Conservation (phyloP, 2,888 invertebrate genomes). For the Coenonympha glycerion region DNA sequence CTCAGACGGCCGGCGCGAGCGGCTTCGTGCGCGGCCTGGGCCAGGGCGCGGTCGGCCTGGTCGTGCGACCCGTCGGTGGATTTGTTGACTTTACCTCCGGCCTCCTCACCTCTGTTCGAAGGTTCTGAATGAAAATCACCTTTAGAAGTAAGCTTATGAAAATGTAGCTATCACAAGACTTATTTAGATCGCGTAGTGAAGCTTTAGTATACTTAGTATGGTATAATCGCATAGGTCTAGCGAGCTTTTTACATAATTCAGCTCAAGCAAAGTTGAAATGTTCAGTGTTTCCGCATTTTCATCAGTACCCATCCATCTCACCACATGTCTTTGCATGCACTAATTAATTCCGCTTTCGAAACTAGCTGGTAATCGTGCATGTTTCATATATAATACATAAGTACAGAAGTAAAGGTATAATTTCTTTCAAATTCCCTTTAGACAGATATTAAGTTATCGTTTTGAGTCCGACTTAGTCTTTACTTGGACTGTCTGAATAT, state of each 20-base stretch:
- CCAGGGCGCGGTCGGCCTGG: slow-evolving; percentile 49
- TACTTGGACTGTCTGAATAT: too few relatives aligned
- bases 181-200: too few relatives aligned
- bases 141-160: slow-evolving; percentile 2
- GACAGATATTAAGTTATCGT: too few relatives aligned
- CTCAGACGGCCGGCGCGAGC: slow-evolving; percentile 46
- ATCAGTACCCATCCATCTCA: not conserved
- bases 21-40: slow-evolving; percentile 56
- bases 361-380: too few relatives aligned
- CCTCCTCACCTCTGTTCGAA: slow-evolving; percentile 53
- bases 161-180: not conserved
- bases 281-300: not conserved
- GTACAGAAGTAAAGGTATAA: too few relatives aligned
- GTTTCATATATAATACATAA: too few relatives aligned
- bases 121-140: slow-evolving; percentile 36
- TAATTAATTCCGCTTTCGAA: not conserved
- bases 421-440: too few relatives aligned
- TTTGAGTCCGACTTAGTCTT: too few relatives aligned
- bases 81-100: slow-evolving; percentile 60
- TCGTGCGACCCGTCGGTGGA: slow-evolving; percentile 57
- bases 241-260: too few relatives aligned
- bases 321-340: not conserved
- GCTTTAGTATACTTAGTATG: too few relatives aligned
- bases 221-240: too few relatives aligned
- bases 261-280: too few relatives aligned